Evolutionary conservation across 2,888 invertebrate species (phyloP).

Genomic region (Clepsis dumicolana): DNA sequence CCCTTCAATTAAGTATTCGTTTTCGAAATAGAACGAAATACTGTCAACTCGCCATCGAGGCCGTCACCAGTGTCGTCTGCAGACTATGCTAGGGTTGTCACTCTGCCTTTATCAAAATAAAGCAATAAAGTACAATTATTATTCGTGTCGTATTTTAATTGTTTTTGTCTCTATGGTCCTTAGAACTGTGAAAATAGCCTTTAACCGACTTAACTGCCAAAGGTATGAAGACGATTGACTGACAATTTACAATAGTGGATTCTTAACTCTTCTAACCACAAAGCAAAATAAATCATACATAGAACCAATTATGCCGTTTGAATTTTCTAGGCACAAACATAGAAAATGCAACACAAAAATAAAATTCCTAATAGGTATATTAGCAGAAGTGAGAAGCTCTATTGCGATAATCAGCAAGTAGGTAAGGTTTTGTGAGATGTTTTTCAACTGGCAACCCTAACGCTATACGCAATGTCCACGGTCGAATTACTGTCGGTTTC

Average conservation of each 20-base stretch:
- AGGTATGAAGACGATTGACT: too few species aligned
- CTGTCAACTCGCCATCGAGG: conserved; percentile 52
- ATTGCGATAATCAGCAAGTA: not conserved
- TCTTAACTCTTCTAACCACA: too few species aligned
- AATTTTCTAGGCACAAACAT: too few species aligned
- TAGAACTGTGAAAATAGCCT: too few species aligned
- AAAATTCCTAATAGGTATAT: not conserved
- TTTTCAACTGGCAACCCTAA: conserved; percentile 5
- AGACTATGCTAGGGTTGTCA: conserved; percentile 47
- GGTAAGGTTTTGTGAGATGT: not conserved
- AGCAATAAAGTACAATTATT: not conserved
- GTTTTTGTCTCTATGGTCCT: too few species aligned
- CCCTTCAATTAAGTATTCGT: not conserved
- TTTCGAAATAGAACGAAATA: conserved; percentile 58
- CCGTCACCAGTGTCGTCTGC: conserved; percentile 65
- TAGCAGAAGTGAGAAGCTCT: not conserved
- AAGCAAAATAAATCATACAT: too few species aligned
- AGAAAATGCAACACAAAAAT: too few species aligned
- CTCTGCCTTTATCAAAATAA: not conserved
- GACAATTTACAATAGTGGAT: too few species aligned
- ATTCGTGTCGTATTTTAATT: too few species aligned
- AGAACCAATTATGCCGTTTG: too few species aligned
- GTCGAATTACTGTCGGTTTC: conserved; percentile 61
- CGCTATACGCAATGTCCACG: conserved; percentile 3
- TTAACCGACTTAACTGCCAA: too few species aligned